Conservation (phyloP, 1,140 invertebrate genomes). For the Pseudobourletiella spinata region DNA sequence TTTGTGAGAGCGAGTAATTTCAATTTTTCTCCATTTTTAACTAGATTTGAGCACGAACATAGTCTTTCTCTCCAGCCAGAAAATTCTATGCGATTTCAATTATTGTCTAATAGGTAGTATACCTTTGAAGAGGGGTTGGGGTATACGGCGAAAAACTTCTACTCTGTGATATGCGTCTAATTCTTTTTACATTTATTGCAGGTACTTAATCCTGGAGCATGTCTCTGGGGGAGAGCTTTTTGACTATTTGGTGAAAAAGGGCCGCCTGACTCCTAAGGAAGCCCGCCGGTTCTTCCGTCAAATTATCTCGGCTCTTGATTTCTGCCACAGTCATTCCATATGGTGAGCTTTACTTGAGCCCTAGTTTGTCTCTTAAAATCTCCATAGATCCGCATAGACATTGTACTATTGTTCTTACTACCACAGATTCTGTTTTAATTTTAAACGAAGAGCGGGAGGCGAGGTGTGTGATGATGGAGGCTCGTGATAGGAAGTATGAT, state of each 20-base stretch:
- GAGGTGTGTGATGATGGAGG: background rate
- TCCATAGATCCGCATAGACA: background rate
- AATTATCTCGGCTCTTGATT: slow-evolving; percentile 98
- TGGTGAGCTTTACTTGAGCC: slow-evolving; percentile 72
- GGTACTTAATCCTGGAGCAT: slow-evolving; percentile 95
- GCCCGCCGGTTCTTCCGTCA: slow-evolving; percentile 96
- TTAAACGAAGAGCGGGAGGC: background rate
- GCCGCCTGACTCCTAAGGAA: slow-evolving; percentile 94
- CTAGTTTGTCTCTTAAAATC: background rate
- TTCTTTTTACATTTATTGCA: slow-evolving; percentile 45
- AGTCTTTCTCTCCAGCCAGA: no score
- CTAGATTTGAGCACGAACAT: no score
- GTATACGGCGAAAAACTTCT: no score
- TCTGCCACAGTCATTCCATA: slow-evolving; percentile 99
- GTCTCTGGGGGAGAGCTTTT: slow-evolving; percentile 98
- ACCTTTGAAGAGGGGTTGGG: no score
- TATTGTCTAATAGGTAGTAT: no score
- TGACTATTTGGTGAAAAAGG: slow-evolving; percentile 98
- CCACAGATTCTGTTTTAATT: background rate
- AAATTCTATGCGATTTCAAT: no score
- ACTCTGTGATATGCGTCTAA: no score
- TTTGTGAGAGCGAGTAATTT: no score
- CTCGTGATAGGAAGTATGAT: no score
- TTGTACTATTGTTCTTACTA: background rate
- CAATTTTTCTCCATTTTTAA: no score